A percentile compares a stretch with the other conserved stretches of the same genome.
Conservation (phyloP, 2,113 vertebrate species). For the Glaucidium brasilianum region DNA sequence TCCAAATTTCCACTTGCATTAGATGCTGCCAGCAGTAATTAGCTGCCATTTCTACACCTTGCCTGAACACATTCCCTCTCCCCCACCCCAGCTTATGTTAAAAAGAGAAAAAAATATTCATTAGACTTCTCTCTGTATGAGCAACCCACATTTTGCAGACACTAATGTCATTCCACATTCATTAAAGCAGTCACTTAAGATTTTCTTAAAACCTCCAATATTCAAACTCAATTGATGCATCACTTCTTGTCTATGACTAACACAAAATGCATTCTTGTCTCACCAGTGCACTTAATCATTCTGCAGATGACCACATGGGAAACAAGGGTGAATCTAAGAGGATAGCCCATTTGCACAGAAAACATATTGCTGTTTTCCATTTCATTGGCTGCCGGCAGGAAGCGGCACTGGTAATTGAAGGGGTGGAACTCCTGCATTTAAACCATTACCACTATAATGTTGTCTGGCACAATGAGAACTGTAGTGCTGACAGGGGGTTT, state of each 20-base stretch:
- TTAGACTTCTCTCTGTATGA: neutral
- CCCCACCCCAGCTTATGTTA: neutral
- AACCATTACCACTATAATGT: neutral
- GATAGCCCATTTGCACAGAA: neutral
- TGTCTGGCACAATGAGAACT: neutral
- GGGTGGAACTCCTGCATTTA: neutral
- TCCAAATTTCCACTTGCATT: neutral
- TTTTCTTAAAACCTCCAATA: neutral
- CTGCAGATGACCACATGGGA: neutral
- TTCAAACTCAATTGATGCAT: neutral
- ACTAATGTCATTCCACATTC: neutral
- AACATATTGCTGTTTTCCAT: neutral
- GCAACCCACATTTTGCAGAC: neutral
- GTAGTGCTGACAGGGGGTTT: neutral
- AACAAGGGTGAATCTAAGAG: neutral
- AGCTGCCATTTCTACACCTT: neutral
- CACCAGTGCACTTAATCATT: neutral
- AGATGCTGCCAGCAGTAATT: neutral
- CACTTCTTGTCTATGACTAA: neutral
- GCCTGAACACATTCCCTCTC: neutral
- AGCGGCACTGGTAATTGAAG: neutral
- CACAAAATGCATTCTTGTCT: neutral
- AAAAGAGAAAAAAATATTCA: neutral
- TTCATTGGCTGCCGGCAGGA: neutral
- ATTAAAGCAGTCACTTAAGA: neutral